Percentiles rank a stretch among this genome's conserved stretches.
phyloP scores from a whole-genome alignment of 2,797 vertebrate genomes.

The Hydrophis major region DNA sequence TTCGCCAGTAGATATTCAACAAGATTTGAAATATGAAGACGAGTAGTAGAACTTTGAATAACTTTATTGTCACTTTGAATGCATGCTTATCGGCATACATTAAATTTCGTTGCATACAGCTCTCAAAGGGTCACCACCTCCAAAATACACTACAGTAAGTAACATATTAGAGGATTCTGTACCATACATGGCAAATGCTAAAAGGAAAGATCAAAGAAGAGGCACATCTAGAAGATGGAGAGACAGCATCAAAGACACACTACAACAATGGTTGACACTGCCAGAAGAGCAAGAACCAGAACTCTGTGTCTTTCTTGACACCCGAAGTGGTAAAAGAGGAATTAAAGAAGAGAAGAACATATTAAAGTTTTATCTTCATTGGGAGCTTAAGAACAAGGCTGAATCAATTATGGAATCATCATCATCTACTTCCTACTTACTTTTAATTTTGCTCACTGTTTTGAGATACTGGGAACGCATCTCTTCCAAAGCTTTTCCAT shows the following conservation, averaged over 20 bases:
- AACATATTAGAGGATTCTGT: neutral
- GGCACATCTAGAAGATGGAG: neutral
- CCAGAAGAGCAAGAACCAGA: neutral
- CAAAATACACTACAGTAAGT: neutral
- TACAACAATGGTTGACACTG: neutral
- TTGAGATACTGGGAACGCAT: conserved; percentile 89
- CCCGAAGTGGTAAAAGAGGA: neutral
- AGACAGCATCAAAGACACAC: neutral
- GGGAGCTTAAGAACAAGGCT: neutral
- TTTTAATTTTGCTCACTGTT: conserved; percentile 89
- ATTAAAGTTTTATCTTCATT: neutral
- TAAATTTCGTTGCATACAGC: neutral
- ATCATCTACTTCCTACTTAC: conserved; percentile 69
- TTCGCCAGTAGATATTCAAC: neutral
- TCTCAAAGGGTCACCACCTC: neutral
- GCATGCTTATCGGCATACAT: neutral
- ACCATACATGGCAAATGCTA: neutral
- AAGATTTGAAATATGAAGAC: neutral
- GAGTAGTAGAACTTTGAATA: neutral
- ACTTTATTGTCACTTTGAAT: neutral
- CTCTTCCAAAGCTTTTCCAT: conserved; percentile 82
- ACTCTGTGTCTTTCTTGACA: neutral
- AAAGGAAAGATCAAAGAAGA: neutral
- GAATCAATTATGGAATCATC: neutral
- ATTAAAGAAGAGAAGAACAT: neutral